Evolutionary conservation across 2,797 vertebrate genomes (phyloP), one percentile per base, ranked within the genome.

Genomic region (Columba guinea): DNA sequence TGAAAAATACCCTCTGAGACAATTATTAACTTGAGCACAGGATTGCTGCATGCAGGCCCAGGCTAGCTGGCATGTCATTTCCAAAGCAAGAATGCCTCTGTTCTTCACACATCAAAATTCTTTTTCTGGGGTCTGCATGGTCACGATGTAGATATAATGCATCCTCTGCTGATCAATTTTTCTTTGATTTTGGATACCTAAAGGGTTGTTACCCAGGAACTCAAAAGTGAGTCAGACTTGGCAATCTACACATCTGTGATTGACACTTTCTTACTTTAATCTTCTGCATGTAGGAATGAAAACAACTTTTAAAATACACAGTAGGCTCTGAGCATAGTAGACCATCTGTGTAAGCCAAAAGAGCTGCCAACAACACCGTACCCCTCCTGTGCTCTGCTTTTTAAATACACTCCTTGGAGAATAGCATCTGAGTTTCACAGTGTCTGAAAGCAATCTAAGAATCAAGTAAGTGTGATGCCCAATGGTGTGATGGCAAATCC

Each of bases 211-310:
- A 59, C 65, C 27, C 56, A 76, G 78, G 68, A 94, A 93, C 46
- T 78, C 59, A 86, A 94, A 95, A 88, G 59, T 27, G 41, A 82
- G 41, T 86, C 79, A 87, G 65, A 75, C 18, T 93, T 95, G 69
- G 83, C 83, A 95, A 90, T 86, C 80, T 94, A 55, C 59, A 69
- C 59, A 86, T 68, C 70, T 94, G 73, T 94, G 93, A 96, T 70
- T 95, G 95, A 95, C 95, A 87, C 8, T 91, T 90, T 81, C 80
- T 93, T 53, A 28, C 93, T 97, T 93, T 93, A 95, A 96, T 96
- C 90, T 96, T 91, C 70, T 56, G 28, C 32, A 46, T 70, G 65
- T 70, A 96, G 80, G 30, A 94, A 94, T 60, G 63, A 94, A 92
- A 91, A 34, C 89, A 93, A 88, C 65, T 78, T 93, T 95, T 86